A percentile compares a stretch with the other conserved stretches of the same genome.
Conservation (phyloP, 2,113 vertebrate genomes). For the Strigops habroptila region DNA sequence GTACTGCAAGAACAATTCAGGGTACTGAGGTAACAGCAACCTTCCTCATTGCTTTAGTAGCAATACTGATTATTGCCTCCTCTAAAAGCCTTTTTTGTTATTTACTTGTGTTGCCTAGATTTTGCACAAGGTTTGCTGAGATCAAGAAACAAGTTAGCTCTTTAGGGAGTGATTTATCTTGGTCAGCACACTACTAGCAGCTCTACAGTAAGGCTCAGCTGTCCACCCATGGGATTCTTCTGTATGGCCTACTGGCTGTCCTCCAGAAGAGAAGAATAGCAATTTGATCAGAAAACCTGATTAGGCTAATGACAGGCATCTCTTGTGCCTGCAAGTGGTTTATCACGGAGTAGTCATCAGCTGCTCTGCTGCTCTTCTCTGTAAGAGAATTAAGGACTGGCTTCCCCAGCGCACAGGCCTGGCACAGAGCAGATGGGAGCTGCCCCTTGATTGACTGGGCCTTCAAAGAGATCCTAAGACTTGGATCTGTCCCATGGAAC, state of each 20-base stretch:
- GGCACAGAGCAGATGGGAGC: not conserved
- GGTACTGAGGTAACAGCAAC: not conserved
- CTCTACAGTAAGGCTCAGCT: not conserved
- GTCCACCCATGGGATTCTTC: not conserved
- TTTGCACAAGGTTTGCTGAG: not conserved
- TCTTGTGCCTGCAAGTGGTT: not conserved
- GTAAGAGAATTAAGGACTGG: not conserved
- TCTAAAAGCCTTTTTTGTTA: not conserved
- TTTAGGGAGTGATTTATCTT: not conserved
- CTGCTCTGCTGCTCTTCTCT: not conserved
- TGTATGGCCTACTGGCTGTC: not conserved
- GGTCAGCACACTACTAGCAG: not conserved
- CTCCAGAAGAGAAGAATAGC: not conserved
- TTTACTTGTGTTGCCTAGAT: not conserved
- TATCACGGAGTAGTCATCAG: not conserved
- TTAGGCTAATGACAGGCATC: not conserved
- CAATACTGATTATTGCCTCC: not conserved
- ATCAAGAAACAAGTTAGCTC: not conserved
- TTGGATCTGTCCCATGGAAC: not conserved
- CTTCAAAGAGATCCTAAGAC: not conserved
- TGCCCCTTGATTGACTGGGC: not conserved
- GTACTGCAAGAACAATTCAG: not conserved
- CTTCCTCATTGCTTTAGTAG: not conserved
- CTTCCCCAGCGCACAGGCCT: not conserved
- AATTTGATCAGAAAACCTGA: not conserved